phyloP scores from a whole-genome alignment of 2,797 vertebrate species.

The Spinibarbus caldwelli region DNA sequence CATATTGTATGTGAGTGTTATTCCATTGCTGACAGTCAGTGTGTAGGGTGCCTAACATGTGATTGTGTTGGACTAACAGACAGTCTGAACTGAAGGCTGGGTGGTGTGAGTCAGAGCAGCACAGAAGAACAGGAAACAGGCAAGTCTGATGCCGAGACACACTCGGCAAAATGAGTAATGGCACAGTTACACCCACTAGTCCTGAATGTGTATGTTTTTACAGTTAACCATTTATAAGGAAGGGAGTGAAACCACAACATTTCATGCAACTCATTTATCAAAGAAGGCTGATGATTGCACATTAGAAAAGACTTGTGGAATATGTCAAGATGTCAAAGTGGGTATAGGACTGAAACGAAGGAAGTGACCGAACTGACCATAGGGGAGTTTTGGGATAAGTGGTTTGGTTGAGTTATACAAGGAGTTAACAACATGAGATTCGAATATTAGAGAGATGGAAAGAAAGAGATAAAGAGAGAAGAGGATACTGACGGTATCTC shows the following conservation, averaged over 20 bases:
- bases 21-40: neutral
- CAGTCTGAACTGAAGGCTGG: conserved; percentile 8
- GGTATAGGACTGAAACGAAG: neutral
- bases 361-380: neutral
- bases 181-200: conserved; percentile 12
- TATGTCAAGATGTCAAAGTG: neutral
- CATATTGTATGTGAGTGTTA: neutral
- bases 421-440: neutral
- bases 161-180: conserved; percentile 52
- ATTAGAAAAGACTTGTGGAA: conserved; percentile 25
- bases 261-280: conserved; percentile 55
- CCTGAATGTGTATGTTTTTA: neutral
- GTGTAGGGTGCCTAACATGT: neutral
- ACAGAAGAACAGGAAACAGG: conserved; percentile 52
- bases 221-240: conserved; percentile 36
- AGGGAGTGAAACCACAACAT: conserved; percentile 17
- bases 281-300: conserved; percentile 15
- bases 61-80: conserved; percentile 33
- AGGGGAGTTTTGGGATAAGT: conserved; percentile 4
- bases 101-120: conserved; percentile 57
- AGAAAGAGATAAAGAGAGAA: neutral
- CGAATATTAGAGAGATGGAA: neutral
- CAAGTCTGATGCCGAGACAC: conserved; percentile 31
- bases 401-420: neutral
- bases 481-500: conserved; percentile 88